Evolutionary conservation across 2,113 vertebrate species (phyloP).

Genomic region (Stercorarius parasiticus): DNA sequence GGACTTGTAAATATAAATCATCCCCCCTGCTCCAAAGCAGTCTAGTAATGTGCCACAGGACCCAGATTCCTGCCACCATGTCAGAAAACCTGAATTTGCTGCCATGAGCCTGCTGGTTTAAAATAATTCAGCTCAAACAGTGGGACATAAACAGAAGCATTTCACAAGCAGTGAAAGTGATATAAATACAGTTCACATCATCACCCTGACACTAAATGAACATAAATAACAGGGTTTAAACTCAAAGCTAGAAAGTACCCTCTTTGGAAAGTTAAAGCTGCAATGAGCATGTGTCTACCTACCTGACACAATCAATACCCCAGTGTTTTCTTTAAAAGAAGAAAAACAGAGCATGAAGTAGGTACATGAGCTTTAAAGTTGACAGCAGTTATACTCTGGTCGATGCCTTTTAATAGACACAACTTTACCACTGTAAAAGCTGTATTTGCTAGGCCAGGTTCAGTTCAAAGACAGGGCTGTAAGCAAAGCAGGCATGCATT

Average conservation of each 20-base stretch:
- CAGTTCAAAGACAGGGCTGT: neutral
- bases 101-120: neutral
- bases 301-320: neutral
- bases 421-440: neutral
- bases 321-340: neutral
- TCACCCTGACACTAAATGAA: neutral
- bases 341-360: neutral
- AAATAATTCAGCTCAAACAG: slow-evolving; percentile 27
- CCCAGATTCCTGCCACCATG: neutral
- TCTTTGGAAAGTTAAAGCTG: neutral
- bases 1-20: neutral
- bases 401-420: neutral
- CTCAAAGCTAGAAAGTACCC: neutral
- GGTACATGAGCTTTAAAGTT: neutral
- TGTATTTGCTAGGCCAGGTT: neutral
- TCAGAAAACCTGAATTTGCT: neutral
- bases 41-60: neutral
- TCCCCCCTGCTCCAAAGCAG: neutral
- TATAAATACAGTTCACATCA: neutral
- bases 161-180: neutral
- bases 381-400: neutral
- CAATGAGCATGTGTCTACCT: neutral
- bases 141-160: neutral
- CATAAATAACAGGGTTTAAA: slow-evolving; percentile 23
- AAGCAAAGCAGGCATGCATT: neutral